phyloP scores from a whole-genome alignment of 2,888 invertebrate species.

The Watsonalla cultraria region DNA sequence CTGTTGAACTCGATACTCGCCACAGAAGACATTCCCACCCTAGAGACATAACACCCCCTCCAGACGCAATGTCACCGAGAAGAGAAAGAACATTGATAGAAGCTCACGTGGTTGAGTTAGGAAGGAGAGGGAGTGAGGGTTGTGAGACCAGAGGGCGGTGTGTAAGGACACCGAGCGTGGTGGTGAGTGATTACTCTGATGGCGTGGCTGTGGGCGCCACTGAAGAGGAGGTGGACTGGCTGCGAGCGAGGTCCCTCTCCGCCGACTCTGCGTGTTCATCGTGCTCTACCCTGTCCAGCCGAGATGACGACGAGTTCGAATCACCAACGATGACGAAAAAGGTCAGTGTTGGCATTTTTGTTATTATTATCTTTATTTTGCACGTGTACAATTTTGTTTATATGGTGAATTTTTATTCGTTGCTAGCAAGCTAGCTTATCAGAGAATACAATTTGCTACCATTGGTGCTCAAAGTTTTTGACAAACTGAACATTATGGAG shows the following conservation, averaged over 20 bases:
- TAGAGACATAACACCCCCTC: constrained; percentile 60
- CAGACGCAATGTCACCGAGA: constrained; percentile 61
- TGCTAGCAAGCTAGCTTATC: background rate
- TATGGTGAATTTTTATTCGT: background rate
- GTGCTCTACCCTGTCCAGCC: constrained; percentile 85
- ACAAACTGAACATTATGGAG: too few relatives aligned
- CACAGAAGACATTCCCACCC: constrained; percentile 62
- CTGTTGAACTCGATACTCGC: constrained; percentile 75
- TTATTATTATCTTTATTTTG: constrained; percentile 1
- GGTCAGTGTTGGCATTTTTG: constrained; percentile 47
- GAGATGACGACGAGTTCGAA: constrained; percentile 81
- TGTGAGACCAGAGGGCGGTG: constrained; percentile 74
- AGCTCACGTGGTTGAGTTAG: constrained; percentile 77
- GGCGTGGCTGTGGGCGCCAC: constrained; percentile 73
- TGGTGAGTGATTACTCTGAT: constrained; percentile 92
- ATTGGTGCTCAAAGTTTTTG: too few relatives aligned
- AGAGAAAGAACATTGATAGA: constrained; percentile 67
- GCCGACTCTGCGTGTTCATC: constrained; percentile 87
- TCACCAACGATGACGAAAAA: constrained; percentile 69
- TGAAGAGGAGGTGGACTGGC: constrained; percentile 67
- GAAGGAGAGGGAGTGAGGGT: constrained; percentile 72
- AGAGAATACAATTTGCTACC: too few relatives aligned
- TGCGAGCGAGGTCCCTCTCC: constrained; percentile 71
- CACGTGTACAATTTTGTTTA: background rate
- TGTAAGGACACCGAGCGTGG: constrained; percentile 90